phyloP scores from a whole-genome alignment of 2,113 vertebrate genomes.

The Toxotes jaculatrix region DNA sequence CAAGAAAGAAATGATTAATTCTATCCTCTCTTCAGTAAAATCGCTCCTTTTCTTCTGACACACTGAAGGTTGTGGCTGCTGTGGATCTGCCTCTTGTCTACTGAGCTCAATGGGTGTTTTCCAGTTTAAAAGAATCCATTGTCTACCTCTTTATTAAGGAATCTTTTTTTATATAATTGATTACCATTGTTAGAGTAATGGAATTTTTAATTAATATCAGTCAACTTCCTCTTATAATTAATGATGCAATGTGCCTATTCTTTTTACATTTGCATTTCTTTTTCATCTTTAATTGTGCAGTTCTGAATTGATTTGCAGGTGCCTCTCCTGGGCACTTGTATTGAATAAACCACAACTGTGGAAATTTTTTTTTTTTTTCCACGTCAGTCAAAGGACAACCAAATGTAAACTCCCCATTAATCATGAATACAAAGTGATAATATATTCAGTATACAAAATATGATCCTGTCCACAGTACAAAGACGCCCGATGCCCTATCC shows the following conservation, averaged over 20 bases:
- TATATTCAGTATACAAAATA: constrained; percentile 27
- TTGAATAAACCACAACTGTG: constrained; percentile 42
- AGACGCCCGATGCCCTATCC: not conserved
- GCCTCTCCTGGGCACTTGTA: constrained; percentile 36
- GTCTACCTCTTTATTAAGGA: constrained; percentile 61
- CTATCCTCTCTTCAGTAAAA: not conserved
- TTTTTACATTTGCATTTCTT: constrained; percentile 60
- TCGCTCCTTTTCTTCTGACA: constrained; percentile 6
- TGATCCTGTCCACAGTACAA: not conserved
- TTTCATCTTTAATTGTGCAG: constrained; percentile 59
- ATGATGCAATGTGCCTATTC: constrained; percentile 53
- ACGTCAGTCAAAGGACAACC: constrained; percentile 30
- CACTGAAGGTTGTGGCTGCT: not conserved
- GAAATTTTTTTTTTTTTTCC: constrained; percentile 19
- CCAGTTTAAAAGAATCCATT: constrained; percentile 56
- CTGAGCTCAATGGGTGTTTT: constrained; percentile 25
- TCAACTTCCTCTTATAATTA: constrained; percentile 71
- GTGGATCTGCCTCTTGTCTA: constrained; percentile 31
- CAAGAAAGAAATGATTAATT: not conserved
- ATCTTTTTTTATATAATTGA: constrained; percentile 74
- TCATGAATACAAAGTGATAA: constrained; percentile 32
- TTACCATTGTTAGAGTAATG: constrained; percentile 81
- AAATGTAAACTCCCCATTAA: constrained; percentile 34
- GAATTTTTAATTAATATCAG: constrained; percentile 83
- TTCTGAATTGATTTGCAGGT: constrained; percentile 60